Evolutionary conservation across 2,797 vertebrate genomes (phyloP).

Genomic region (Pangasius sanitwongsei): DNA sequence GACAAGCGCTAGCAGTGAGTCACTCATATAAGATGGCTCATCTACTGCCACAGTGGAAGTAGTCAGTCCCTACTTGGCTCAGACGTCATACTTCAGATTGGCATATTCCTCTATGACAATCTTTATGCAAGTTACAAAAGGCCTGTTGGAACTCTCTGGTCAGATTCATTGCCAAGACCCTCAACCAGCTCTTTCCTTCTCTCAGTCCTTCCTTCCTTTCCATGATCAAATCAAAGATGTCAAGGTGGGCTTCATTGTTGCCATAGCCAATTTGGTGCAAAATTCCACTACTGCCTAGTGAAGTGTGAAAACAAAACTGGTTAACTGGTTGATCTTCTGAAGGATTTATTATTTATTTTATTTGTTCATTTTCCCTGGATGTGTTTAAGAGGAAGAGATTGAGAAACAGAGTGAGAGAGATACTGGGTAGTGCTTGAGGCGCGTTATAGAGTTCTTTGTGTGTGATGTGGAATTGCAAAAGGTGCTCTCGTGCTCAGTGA

Average conservation of each 20-base stretch:
- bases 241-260: neutral
- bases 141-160: too few species aligned
- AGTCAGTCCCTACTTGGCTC: neutral
- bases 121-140: neutral
- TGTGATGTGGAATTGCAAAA: neutral
- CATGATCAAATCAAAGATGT: neutral
- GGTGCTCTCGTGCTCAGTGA: neutral
- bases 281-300: neutral
- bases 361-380: neutral
- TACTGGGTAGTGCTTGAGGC: neutral
- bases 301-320: neutral
- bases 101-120: neutral
- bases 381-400: neutral
- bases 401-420: neutral
- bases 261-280: neutral
- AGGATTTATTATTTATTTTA: neutral
- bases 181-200: neutral
- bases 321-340: neutral
- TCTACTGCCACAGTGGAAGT: neutral
- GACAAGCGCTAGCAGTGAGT: conserved; percentile 14
- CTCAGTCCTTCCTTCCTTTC: neutral
- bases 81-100: neutral
- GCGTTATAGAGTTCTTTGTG: neutral
- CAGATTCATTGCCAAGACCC: neutral
- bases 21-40: neutral